phyloP scores from a whole-genome alignment of 2,888 invertebrate species.

The Calameuta filiformis region DNA sequence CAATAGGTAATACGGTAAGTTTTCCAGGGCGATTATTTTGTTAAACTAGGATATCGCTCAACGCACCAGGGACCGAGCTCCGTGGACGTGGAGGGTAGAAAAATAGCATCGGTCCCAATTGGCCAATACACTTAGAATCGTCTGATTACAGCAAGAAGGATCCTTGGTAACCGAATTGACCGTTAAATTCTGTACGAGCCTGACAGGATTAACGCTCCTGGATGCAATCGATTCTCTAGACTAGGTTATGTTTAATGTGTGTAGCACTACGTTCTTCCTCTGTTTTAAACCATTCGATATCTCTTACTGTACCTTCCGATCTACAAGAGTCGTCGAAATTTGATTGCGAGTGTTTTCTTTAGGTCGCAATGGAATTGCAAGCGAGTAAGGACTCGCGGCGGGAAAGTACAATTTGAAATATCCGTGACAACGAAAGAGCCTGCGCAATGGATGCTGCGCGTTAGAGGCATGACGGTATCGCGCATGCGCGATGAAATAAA shows the following conservation, averaged over 20 bases:
- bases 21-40: neutral
- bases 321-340: neutral
- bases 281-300: neutral
- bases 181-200: neutral
- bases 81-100: conserved; percentile 15
- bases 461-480: neutral
- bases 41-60: neutral
- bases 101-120: conserved; percentile 16
- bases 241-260: neutral
- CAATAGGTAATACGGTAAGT: conserved; percentile 2
- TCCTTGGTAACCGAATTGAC: neutral
- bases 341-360: neutral
- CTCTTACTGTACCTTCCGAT: neutral
- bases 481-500: neutral
- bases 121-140: neutral
- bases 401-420: neutral
- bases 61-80: conserved; percentile 4
- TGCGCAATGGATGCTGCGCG: neutral
- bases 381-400: neutral
- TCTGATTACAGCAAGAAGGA: neutral
- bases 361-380: neutral
- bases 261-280: neutral
- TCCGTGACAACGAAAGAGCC: neutral
- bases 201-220: neutral
- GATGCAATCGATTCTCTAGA: neutral